Evolutionary conservation across 2,113 vertebrate genomes (phyloP).

Genomic region (Pheucticus melanocephalus): DNA sequence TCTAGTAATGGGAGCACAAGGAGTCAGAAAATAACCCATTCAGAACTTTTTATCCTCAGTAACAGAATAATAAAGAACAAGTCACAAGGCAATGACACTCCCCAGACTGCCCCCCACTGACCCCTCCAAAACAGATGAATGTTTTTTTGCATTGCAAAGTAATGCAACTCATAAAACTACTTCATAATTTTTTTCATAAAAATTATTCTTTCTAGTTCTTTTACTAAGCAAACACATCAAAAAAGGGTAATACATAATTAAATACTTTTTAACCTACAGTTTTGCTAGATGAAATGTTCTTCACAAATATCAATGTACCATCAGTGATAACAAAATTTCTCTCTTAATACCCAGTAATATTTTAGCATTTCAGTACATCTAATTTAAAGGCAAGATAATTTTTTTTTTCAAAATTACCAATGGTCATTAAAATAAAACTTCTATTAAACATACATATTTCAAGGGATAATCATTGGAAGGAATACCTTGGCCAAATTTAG

Average conservation of each 20-base stretch:
- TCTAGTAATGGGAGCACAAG: not conserved
- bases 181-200: not conserved
- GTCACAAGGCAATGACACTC: not conserved
- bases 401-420: not conserved
- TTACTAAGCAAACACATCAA: not conserved
- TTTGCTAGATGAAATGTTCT: not conserved
- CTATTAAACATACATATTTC: not conserved
- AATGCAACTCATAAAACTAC: not conserved
- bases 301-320: not conserved
- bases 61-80: not conserved
- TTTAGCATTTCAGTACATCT: not conserved
- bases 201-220: not conserved
- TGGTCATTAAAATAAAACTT: not conserved
- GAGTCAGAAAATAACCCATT: not conserved
- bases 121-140: not conserved
- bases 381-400: not conserved
- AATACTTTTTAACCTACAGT: not conserved
- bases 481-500: not conserved
- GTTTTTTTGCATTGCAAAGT: not conserved
- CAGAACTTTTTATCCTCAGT: not conserved
- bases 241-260: not conserved
- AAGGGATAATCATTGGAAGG: not conserved
- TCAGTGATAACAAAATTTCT: not conserved
- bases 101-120: rapidly evolving
- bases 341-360: rapidly evolving